Conservation (phyloP, 1,140 invertebrate genomes). For the Archivesica marissinica region DNA sequence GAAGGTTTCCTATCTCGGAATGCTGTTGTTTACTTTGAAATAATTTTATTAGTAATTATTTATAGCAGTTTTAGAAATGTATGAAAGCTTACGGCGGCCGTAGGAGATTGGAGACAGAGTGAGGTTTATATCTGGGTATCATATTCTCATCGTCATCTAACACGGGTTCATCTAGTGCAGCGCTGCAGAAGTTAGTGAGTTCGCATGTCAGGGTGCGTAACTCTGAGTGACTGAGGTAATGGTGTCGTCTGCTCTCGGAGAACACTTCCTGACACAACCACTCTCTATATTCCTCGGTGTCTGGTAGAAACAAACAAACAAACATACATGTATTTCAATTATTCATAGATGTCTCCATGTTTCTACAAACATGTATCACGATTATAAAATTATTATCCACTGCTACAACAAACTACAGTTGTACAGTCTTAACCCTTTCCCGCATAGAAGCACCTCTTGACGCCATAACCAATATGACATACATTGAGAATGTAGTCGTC, state of each 20-base stretch:
- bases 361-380: background rate
- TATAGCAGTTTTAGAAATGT: background rate
- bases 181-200: slow-evolving; percentile 75
- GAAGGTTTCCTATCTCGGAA: no score
- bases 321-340: background rate
- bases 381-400: background rate
- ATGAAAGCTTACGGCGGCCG: slow-evolving; percentile 65
- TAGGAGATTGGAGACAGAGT: slow-evolving; percentile 62
- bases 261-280: slow-evolving; percentile 77
- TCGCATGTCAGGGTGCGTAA: slow-evolving; percentile 66
- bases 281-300: slow-evolving; percentile 73
- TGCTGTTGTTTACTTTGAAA: no score
- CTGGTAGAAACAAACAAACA: slow-evolving; percentile 62
- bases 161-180: slow-evolving; percentile 57
- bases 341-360: background rate
- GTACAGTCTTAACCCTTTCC: no score
- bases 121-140: slow-evolving; percentile 42
- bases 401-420: background rate
- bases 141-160: slow-evolving; percentile 65
- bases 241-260: slow-evolving; percentile 70
- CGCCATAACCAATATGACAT: no score
- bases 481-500: no score
- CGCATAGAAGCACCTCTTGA: no score
- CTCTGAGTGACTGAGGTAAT: slow-evolving; percentile 71
- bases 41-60: no score